Base-by-base conservation (phyloP, 2,113 vertebrate genomes). In the Leucosticte australis region DNA sequence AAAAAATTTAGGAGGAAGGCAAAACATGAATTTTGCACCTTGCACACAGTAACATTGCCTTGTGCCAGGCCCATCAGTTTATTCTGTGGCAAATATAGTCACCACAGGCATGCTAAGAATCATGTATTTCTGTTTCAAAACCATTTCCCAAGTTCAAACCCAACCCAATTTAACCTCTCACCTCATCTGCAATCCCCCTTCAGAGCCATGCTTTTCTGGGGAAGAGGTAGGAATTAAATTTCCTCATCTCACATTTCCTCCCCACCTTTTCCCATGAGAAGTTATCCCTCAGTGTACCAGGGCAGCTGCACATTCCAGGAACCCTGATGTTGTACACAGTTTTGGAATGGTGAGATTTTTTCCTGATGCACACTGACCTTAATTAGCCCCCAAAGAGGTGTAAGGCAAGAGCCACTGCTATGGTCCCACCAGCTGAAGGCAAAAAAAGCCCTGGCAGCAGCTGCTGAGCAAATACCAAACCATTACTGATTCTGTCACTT, bases 241-340 rank as follows among this genome's bases (percentile, higher is more conserved):
- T 92, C 70, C 11, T 85, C 87, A 83, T 83, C 69, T 80, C 35
- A 3, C 26, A 53, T 77, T 60, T 74, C 23, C 13, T 77, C 49
- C 9, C 24, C 37, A 59, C 63, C 26, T 82, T 87, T 65, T 33
- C 94, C 75, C 90, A 55, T 18, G 24, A 60, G 49, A 68, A 69
- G n/a, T 42, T 26, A 62, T 23, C 11, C n/a, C 41, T 76, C 50
- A 28, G 37, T 7, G 37, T 75, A 78, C 70, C 87, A 92, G 53
- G 53, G 59, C 89, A 96, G 93, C 89, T 91, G 82, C 87, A 80
- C 64, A 63, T 94, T 94, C 71, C 93, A 92, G 56, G 68, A 83
- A 79, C n/a, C 33, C 44, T 55, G 5, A 71, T 33, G 31, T 6
- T 39, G 28, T 33, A 65, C 3, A 2, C 3, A 5, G 41, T 22